Evolutionary conservation across 2,888 invertebrate species (phyloP), one percentile per base, ranked within the genome.

Genomic region (Himalopsyche anomala): DNA sequence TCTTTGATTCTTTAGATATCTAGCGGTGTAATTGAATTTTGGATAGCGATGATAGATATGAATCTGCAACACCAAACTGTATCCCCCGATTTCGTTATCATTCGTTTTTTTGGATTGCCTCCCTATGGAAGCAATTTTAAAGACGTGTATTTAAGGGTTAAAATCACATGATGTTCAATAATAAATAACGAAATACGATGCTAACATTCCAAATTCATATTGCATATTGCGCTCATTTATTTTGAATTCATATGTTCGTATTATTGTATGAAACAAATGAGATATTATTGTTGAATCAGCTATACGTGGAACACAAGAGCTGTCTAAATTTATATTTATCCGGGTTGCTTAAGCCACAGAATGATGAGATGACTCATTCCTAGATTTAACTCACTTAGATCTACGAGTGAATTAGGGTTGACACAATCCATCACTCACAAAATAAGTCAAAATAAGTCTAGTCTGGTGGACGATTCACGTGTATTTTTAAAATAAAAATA

Each of bases 201-300:
- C 19, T 38, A 62, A 15, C 19, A 19, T 62, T 62, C 9, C 12
- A 12, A 38, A 74, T 38, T 74, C 28, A 74, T 74, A 15, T 74
- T 74, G 74, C 38, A 36, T 36, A 38, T 15, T 74, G 12, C 36
- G 38, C 74, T 74, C 38, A 74, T 74, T 74, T 74, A 38, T 74
- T 74, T 74, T 36, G 36, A 74, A 74, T 74, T 74, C 74, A 36
- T 36, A 19, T 19, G 36, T 9, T 69, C 11, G 69, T 74, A 74
- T 74, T 74, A 74, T 74, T 74, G 15, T 74, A 74, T 38, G 38
- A 36, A 74, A 38, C 36, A 38, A 74, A 12, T 15, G 38, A 38
- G 38, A 74, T 74, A 19, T 74, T 74, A 74, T 74, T 74, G 74
- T 74, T 74, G 74, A 74, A 74, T 74, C 74, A 74, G 74, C 74